These are phyloP conservation scores for Oostethus manadensis DNA, from an alignment of 2,113 vertebrate genomes.

Conservation along the genomic window DNA sequence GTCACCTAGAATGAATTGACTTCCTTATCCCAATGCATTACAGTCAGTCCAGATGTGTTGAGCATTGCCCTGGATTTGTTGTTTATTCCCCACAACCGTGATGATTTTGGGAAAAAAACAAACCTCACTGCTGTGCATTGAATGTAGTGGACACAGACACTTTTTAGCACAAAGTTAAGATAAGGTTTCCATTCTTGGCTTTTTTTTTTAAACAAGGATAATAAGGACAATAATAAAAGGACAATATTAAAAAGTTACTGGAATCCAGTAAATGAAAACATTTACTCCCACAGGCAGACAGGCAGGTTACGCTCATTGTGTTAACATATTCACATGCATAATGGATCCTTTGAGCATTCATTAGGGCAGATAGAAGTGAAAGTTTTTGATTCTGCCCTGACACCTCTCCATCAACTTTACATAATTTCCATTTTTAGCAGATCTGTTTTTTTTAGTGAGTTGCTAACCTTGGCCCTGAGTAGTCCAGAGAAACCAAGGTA, in stretches of 20 bases:
- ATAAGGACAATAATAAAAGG: neutral
- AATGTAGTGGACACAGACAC: slow-evolving; percentile 22
- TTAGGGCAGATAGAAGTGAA: neutral
- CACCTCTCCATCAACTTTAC: neutral
- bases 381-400: neutral
- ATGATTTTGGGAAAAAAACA: neutral
- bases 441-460: neutral
- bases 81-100: slow-evolving; percentile 27
- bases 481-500: no score
- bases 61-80: slow-evolving; percentile 18
- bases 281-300: neutral
- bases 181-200: slow-evolving; percentile 2
- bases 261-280: neutral
- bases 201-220: neutral
- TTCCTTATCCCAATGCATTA: slow-evolving; percentile 21
- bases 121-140: slow-evolving; percentile 31
- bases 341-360: neutral
- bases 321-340: neutral
- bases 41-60: slow-evolving; percentile 52
- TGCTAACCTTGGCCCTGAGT: neutral
- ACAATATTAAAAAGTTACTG: neutral
- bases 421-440: neutral
- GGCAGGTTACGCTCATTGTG: neutral
- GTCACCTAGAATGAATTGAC: slow-evolving; percentile 36
- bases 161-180: slow-evolving; percentile 6